phyloP scores from a whole-genome alignment of 2,113 vertebrate species.

The Clarias magur region DNA sequence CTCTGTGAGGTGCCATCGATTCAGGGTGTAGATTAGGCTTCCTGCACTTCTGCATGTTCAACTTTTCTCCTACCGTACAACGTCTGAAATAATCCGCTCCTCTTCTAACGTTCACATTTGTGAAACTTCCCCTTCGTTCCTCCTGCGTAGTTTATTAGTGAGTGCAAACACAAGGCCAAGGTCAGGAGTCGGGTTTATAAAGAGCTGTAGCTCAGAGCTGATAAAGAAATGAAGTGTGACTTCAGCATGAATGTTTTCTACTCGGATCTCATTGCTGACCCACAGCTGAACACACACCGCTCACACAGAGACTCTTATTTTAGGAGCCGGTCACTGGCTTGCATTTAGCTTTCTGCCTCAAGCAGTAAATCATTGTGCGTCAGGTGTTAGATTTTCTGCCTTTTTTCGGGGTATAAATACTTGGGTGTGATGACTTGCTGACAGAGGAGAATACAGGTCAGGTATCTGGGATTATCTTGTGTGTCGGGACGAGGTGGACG shows the following conservation, averaged over 20 bases:
- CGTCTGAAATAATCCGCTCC: background rate
- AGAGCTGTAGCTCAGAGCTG: background rate
- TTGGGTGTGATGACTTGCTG: conserved; percentile 49
- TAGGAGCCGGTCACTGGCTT: conserved; percentile 37
- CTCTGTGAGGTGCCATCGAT: background rate
- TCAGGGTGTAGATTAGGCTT: too few species aligned
- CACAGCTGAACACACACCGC: background rate
- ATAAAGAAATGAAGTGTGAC: background rate
- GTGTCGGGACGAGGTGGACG: conserved; percentile 6
- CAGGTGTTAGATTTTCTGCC: conserved; percentile 22
- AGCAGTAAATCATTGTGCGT: conserved; percentile 3
- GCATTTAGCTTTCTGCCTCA: conserved; percentile 22
- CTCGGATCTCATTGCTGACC: background rate
- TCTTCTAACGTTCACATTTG: background rate
- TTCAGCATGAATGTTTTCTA: background rate
- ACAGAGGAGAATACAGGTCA: conserved; percentile 38
- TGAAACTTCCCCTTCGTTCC: too few species aligned
- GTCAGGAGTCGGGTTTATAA: background rate
- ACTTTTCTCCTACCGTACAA: background rate
- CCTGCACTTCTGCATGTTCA: too few species aligned
- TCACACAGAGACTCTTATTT: conserved; percentile 22
- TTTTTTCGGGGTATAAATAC: conserved; percentile 54
- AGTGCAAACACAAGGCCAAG: too few species aligned
- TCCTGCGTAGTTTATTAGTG: background rate
- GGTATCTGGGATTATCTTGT: conserved; percentile 42